Base-by-base conservation (phyloP, 2,113 vertebrate genomes). In the Grammatotria lemairii region DNA sequence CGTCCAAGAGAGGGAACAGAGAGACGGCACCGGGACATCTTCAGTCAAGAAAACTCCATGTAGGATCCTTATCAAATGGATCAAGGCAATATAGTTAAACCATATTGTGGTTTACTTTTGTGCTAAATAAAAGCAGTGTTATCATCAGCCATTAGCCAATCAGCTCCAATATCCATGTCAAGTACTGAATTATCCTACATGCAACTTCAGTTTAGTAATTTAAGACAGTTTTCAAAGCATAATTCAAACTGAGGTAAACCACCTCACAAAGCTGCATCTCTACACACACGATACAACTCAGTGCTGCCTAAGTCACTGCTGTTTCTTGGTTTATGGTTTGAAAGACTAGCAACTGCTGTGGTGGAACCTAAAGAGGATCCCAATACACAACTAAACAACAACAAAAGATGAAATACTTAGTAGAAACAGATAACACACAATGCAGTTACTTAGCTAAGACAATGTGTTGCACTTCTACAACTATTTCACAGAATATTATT, bases 321-420 rank as follows among this genome's bases (percentile, higher is more conserved):
- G 1, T 42, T 42, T 70, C 13, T 70, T 70, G 65, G 38, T 9
- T 70, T 70, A 2, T 23, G 65, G 65, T 42, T 70, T 42, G n/a
- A 42, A 23, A 23, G 65, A 70, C 65, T 26, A 70, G n/a, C 12
- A 23, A 42, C 65, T 70, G 65, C 13, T 26, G 1, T 70, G 38
- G n/a, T 70, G 28, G 57, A 19, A 7, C 38, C 65, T 42, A 70
- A 70, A 42, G 65, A 6, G 21, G 38, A 70, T 42, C 65, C n/a
- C n/a, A 70, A 23, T 23, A 42, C 38, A 70, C 38, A 70, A 70
- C 2, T 23, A 42, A 16, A 42, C 3, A 8, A 0, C 0, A 40
- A 70, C 63, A 70, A 70, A 70, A 14, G 65, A 70, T 23, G 2
- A 70, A 70, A 42, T 70, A 23, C 12, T 40, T 16, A 58, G 13